These are phyloP conservation scores for Iguana delicatissima DNA, from an alignment of 2,797 vertebrate genomes.

Conservation along the genomic window DNA sequence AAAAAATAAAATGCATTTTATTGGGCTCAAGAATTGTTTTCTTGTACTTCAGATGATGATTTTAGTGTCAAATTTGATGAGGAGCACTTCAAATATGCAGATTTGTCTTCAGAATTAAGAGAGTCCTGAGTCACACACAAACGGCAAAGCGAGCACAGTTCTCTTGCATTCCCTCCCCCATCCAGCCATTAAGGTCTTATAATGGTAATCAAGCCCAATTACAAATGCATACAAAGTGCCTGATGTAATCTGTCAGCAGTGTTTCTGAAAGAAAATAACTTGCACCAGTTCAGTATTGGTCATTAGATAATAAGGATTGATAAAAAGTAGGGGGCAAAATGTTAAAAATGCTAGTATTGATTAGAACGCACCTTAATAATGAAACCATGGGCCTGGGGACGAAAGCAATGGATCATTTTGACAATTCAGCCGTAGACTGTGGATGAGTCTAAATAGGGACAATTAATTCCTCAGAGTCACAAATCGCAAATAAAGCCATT, in stretches of 20 bases:
- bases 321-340: conserved; percentile 85
- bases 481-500: conserved; percentile 87
- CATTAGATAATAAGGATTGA: conserved; percentile 91
- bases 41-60: neutral
- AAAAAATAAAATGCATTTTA: too few relatives aligned
- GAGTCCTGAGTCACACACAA: conserved; percentile 11
- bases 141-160: conserved; percentile 40
- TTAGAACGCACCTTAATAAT: conserved; percentile 86
- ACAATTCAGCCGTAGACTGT: conserved; percentile 83
- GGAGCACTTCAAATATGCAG: conserved; percentile 24
- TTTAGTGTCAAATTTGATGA: conserved; percentile 17
- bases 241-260: conserved; percentile 78
- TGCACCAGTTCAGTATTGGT: conserved; percentile 82
- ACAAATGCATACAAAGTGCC: conserved; percentile 88
- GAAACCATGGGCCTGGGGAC: conserved; percentile 83
- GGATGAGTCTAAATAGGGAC: conserved; percentile 86
- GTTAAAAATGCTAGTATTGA: conserved; percentile 89
- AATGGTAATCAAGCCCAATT: conserved; percentile 92
- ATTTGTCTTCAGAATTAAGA: conserved; percentile 37
- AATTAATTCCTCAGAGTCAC: conserved; percentile 91
- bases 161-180: conserved; percentile 59
- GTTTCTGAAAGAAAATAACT: conserved; percentile 78
- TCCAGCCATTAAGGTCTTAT: conserved; percentile 70
- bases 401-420: conserved; percentile 87
- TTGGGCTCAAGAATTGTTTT: neutral